Base-by-base conservation (phyloP, 1,140 invertebrate species). In the Leptinotarsa lineolata region DNA sequence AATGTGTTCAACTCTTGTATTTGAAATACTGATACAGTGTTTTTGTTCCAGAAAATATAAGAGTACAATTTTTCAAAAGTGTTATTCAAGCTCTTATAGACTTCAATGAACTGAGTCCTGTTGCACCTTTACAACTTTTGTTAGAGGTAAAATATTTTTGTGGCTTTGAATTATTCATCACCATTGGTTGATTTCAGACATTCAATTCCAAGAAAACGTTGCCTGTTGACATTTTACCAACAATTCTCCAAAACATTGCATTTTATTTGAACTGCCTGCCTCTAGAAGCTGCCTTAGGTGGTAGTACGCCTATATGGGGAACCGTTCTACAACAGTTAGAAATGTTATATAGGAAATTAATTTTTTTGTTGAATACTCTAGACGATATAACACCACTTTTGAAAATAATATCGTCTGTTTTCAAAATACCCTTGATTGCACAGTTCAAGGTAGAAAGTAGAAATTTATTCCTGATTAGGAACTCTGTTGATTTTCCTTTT, bases 91-190 rank as follows among this genome's bases (percentile, higher is more conserved):
- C 97, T 0, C 86, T 99, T 74, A 89, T 94, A n/a, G 97, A 99
- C 86, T 99, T 99, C 86, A 94, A 93, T 82, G 98, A 99, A 84
- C 84, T 99, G 58, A 98, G 96, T 85, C 95, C 96, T 6, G 93
- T 97, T 71, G 95, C 96, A 46, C 96, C 97, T 15, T 87, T 99
- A 66, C 95, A 97, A 81, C 86, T 96, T 74, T 86, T 99, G 12
- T 88, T 99, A 59, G 97, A 99, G 86, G 94, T 93, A 85, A 70
- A 68, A 63, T 24, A 72, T 68, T 68, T 13, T 45, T 21, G 1
- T 5, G n/a, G 4, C 44, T 63, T 21, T 20, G 22, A 44, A 68
- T 45, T 68, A n/a, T 68, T 24, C 8, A 16, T 20, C 16, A 48
- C 66, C 22, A 45, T 21, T 70, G n/a, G n/a, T 73, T 21, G 54